Base-by-base conservation (phyloP, 2,797 vertebrate genomes). In the Momotus momota region DNA sequence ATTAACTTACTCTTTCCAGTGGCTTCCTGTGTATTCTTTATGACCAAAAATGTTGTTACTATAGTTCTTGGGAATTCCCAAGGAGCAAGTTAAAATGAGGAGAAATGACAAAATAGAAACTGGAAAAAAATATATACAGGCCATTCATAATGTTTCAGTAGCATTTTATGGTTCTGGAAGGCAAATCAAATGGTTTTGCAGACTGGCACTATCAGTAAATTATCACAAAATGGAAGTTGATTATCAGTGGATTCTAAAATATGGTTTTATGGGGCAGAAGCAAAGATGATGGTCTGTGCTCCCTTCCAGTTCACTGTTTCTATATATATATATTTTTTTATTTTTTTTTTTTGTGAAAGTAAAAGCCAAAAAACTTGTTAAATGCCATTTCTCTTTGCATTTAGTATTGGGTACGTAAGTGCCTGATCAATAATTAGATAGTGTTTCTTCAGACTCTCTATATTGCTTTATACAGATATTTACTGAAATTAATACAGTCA, bases 391-490 rank as follows among this genome's bases (percentile, higher is more conserved):
- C 10, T 55, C 2, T 49, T 52, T 71, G 40, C 18, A 3, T 46
- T 87, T 92, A 58, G 11, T 54, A 21, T 40, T 55, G 11, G 46
- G 35, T 41, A 15, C 2, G 1, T 40, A 71, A 48, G 27, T 57
- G 15, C 38, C 51, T 38, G 22, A 54, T 41, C 25, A 38, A 40
- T 87, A 75, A 85, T 55, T 67, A 85, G 58, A 46, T 55, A 64
- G 52, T 51, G 5, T 95, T 92, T 62, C 90, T 55, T 79, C 86
- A 94, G 41, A 43, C 88, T 96, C 75, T 38, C 5, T n/a, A 45
- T 89, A 19, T 74, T 70, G 51, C 71, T 81, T 51, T 93, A 20
- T 54, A 12, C 22, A 58, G 64, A 31, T 41, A 46, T 71, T 90
- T 89, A 40, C 41, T 79, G n/a, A 72, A 87, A 72, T 91, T 80